Evolutionary conservation across 2,113 vertebrate species (phyloP), one percentile per base, ranked within the genome.

Genomic region (Elephas maximus): DNA sequence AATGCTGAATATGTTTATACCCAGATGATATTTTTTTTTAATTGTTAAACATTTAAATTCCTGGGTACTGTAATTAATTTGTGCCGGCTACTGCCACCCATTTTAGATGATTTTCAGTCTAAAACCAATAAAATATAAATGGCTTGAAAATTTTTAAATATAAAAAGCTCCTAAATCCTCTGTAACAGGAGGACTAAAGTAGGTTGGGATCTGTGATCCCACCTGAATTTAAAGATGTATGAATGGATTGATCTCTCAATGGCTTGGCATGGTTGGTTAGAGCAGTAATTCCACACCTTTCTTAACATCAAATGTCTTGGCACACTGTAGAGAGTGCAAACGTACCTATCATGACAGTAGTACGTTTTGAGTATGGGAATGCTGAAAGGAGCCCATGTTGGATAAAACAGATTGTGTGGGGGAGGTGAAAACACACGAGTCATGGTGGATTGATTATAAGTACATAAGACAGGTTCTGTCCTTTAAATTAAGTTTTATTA

Each of bases 401-500:
- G 18, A 30, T 88, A 65, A 93, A 82, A 85, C 90, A 97, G 89
- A 96, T 60, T 76, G 60, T 83, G 53, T 74, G 82, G 48, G 33
- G 57, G 87, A 83, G 78, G 84, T 18, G 48, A 79, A 96, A 88
- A 81, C 63, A 84, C 63, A 88, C 37, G 90, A 90, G 21, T 91
- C 69, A 86, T 48, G 41, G 74, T 95, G 80, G 6, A 81, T 92
- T 92, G 6, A 81, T 92, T 92, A 37, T 53, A 89, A 79, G 83
- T 89, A 78, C 45, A 86, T n/a, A 82, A 57, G 28, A 60, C 71
- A 91, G 71, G 65, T 65, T 88, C 41, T 94, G 60, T 81, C 80
- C 44, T 77, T 92, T 95, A 97, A 96, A 90, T 96, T 78, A 88
- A 45, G 17, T 28, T 86, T 93, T 62, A 94, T 94, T 96, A 94